These are phyloP conservation scores for Tenthredo notha DNA, from an alignment of 2,888 invertebrate species.

Conservation along the genomic window DNA sequence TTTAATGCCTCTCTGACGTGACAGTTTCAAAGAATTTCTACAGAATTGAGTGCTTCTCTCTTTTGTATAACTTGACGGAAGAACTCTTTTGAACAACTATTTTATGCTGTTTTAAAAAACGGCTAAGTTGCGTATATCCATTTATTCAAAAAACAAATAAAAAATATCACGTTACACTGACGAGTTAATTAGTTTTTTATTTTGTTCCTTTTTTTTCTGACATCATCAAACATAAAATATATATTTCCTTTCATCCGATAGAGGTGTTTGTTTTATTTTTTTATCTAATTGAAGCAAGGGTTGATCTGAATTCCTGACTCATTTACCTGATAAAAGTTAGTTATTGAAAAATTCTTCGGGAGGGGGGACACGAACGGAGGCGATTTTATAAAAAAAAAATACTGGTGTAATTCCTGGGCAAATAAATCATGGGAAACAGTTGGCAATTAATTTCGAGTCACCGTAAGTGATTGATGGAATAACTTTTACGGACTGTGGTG, in stretches of 20 bases:
- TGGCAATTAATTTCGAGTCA: constrained; percentile 40
- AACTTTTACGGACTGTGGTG: constrained; percentile 40
- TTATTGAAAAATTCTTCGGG: neutral
- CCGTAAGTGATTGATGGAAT: constrained; percentile 34
- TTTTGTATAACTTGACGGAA: neutral
- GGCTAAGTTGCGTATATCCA: neutral
- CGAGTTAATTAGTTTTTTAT: too few species aligned
- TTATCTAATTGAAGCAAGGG: neutral
- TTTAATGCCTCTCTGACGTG: constrained; percentile 38
- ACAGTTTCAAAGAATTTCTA: constrained; percentile 20
- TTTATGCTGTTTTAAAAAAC: neutral
- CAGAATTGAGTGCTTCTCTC: constrained; percentile 6
- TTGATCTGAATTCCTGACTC: neutral
- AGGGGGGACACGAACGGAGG: neutral
- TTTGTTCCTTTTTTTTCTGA: too few species aligned
- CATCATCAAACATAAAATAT: too few species aligned
- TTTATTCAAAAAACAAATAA: neutral
- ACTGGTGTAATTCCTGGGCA: neutral
- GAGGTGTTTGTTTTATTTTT: neutral
- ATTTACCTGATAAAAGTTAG: neutral
- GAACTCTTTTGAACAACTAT: neutral
- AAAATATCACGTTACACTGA: too few species aligned
- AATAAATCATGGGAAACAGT: constrained; percentile 43
- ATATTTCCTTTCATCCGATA: too few species aligned
- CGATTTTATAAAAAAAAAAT: neutral